phyloP scores from a whole-genome alignment of 2,113 vertebrate genomes.

The Myotis davidii region DNA sequence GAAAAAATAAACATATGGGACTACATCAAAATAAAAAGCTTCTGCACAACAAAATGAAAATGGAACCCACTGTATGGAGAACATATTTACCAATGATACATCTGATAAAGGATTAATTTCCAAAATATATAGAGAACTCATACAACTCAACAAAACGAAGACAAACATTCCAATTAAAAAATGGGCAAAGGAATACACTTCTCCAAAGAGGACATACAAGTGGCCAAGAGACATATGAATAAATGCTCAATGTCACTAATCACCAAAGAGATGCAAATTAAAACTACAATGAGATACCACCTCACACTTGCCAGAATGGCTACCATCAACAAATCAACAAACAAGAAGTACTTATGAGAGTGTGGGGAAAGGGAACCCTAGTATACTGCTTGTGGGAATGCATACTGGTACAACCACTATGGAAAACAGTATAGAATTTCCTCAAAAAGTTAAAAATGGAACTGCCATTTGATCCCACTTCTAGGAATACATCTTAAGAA shows the following conservation, averaged over 20 bases:
- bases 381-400: too few relatives aligned
- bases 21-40: background rate
- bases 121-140: background rate
- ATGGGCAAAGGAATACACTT: background rate
- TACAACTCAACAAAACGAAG: background rate
- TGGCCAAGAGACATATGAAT: background rate
- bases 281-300: background rate
- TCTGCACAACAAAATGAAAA: background rate
- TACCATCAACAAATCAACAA: too few relatives aligned
- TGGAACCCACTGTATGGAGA: background rate
- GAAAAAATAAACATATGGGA: background rate
- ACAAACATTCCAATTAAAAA: background rate
- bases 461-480: too few relatives aligned
- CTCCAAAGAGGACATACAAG: background rate
- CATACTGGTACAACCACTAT: too few relatives aligned
- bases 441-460: too few relatives aligned
- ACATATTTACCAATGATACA: background rate
- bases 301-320: background rate
- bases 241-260: background rate
- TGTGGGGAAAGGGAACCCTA: too few relatives aligned
- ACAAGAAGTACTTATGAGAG: too few relatives aligned
- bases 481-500: too few relatives aligned
- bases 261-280: background rate
- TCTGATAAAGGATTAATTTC: background rate
- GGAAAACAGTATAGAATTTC: too few relatives aligned